phyloP scores from a whole-genome alignment of 2,113 vertebrate species.

The Rhinogobius similis region DNA sequence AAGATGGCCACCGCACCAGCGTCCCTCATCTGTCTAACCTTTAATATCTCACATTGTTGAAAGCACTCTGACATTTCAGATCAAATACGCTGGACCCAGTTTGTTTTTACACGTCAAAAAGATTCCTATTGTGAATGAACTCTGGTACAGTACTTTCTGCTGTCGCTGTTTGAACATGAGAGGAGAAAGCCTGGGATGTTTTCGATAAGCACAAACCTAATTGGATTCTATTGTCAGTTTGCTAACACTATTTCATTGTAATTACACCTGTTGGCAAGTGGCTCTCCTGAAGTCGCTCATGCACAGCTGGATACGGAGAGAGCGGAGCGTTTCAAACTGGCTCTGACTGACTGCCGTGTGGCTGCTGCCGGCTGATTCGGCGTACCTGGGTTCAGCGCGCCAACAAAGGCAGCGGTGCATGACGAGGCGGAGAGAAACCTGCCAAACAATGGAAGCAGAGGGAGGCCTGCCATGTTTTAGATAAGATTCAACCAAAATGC shows the following conservation, averaged over 20 bases:
- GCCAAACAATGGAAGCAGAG: neutral
- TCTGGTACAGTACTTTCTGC: neutral
- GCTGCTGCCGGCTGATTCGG: too few species aligned
- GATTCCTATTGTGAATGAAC: neutral
- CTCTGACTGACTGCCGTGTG: neutral
- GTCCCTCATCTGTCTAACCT: too few species aligned
- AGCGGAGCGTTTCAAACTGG: neutral
- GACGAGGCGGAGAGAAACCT: neutral
- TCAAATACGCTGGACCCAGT: too few species aligned
- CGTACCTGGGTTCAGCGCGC: neutral
- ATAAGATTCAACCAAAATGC: constrained; percentile 3
- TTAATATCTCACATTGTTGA: too few species aligned
- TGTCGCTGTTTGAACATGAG: neutral
- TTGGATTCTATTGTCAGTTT: neutral
- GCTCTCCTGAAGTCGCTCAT: neutral
- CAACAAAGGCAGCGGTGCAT: constrained; percentile 5
- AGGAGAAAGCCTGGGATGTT: neutral
- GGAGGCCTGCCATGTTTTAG: neutral
- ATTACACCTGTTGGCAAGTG: neutral
- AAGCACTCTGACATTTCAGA: too few species aligned
- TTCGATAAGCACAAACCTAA: constrained; percentile 1
- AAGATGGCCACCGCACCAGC: too few species aligned
- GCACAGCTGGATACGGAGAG: neutral
- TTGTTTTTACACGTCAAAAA: too few species aligned
- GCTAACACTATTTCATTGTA: neutral